Evolutionary conservation across 2,888 invertebrate genomes (phyloP).

Genomic region (Andrena bucephala): DNA sequence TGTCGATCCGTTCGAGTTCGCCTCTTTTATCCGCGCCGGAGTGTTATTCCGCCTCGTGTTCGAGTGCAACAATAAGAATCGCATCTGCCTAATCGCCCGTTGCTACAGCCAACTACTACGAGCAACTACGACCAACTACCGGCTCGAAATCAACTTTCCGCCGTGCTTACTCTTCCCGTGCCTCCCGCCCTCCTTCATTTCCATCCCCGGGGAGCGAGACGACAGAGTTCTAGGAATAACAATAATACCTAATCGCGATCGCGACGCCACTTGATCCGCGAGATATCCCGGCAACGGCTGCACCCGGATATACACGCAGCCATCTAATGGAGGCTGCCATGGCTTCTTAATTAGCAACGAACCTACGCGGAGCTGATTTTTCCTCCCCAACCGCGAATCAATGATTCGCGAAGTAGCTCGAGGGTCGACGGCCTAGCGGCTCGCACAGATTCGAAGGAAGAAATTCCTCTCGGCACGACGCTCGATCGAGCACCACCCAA

Average conservation of each 20-base stretch:
- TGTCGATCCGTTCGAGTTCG: conserved; percentile 67
- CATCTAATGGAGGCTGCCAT: conserved; percentile 19
- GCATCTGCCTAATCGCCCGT: conserved; percentile 59
- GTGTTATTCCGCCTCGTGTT: conserved; percentile 53
- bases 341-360: conserved; percentile 69
- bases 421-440: conserved; percentile 70
- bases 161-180: no score
- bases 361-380: conserved; percentile 58
- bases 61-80: conserved; percentile 41
- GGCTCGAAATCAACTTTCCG: background rate
- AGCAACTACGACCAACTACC: background rate
- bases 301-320: background rate
- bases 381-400: conserved; percentile 69
- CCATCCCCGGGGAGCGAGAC: background rate
- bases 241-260: background rate
- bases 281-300: background rate
- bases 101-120: background rate
- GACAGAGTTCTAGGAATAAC: conserved; percentile 2
- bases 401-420: conserved; percentile 73
- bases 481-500: conserved; percentile 67
- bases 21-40: conserved; percentile 46
- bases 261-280: conserved; percentile 22
- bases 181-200: no score
- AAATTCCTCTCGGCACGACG: conserved; percentile 65
- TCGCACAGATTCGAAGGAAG: conserved; percentile 39